Evolutionary conservation across 2,113 vertebrate species (phyloP), one percentile per base, ranked within the genome.

Genomic region (Tetrax tetrax): DNA sequence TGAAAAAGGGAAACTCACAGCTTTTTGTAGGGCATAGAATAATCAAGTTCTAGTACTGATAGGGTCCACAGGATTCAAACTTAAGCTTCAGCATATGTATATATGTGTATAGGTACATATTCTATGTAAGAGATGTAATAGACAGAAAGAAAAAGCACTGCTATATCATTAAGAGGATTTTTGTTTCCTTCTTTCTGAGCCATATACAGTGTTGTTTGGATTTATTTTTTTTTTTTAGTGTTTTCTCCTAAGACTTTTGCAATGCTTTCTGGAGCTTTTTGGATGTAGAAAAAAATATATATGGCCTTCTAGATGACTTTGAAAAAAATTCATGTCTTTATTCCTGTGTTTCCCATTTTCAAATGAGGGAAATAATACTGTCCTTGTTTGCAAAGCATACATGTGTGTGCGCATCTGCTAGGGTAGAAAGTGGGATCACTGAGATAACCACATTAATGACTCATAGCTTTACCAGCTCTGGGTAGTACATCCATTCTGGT

Each of bases 61-160:
- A 80, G 9, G 12, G 15, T 65, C 12, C 17, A 54, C 9, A 56
- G 24, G 21, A 50, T 38, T 89, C 16, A 82, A 47, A 72, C 15
- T 57, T 60, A 57, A 83, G 10, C 31, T 80, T 68, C 3, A 1
- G 38, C 15, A 41, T 11, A 50, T 45, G 23, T 37, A 7, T 27
- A 22, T n/a, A 4, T 60, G 5, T 37, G 2, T 57, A 3, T 35
- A 8, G 16, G 12, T 33, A 17, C 3, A 1, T 29, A 47, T n/a
- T 41, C 9, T 27, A 16, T 15, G 8, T 41, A 71, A 64, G 20
- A 59, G 12, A 56, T 25, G 13, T 9, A 91, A 66, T 57, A 66
- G 35, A 5, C 20, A 59, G 15, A 41, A 70, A 61, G 5, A 33
- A 66, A 74, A 75, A 37, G 2, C 5, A 76, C 11, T 25, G 20